Evolutionary conservation across 2,888 invertebrate species (phyloP).

Genomic region (Sceliomorpha sp.): DNA sequence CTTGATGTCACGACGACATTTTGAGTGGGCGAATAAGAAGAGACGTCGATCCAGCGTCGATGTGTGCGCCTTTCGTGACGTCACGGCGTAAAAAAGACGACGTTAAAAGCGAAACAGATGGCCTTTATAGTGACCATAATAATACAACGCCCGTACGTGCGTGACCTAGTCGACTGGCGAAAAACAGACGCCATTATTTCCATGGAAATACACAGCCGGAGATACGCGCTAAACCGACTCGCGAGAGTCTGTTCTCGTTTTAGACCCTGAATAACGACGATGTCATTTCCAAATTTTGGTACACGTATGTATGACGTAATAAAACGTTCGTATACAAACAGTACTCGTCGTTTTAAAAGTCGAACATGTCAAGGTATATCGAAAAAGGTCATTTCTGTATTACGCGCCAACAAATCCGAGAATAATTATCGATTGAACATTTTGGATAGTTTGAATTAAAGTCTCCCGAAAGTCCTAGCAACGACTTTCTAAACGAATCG

Average conservation of each 20-base stretch:
- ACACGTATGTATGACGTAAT: conserved; percentile 30
- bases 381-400: no score
- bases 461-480: no score
- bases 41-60: conserved; percentile 63
- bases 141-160: conserved; percentile 11
- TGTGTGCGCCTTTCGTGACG: conserved; percentile 60
- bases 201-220: conserved; percentile 19
- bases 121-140: conserved; percentile 66
- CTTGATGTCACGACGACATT: conserved; percentile 16
- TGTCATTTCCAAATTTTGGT: neutral
- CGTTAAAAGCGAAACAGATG: conserved; percentile 72
- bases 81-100: conserved; percentile 62
- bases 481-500: no score
- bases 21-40: conserved; percentile 52
- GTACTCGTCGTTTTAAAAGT: conserved; percentile 3
- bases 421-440: no score
- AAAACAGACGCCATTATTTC: conserved; percentile 58
- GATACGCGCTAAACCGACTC: neutral
- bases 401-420: no score
- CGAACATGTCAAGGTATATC: no score
- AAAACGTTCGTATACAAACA: no score
- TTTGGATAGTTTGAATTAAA: no score
- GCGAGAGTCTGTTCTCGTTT: neutral
- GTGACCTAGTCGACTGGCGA: conserved; percentile 61
- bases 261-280: conserved; percentile 22